Evolutionary conservation across 2,797 vertebrate species (phyloP), one percentile per base, ranked within the genome.

Genomic region (Propithecus perrieri): DNA sequence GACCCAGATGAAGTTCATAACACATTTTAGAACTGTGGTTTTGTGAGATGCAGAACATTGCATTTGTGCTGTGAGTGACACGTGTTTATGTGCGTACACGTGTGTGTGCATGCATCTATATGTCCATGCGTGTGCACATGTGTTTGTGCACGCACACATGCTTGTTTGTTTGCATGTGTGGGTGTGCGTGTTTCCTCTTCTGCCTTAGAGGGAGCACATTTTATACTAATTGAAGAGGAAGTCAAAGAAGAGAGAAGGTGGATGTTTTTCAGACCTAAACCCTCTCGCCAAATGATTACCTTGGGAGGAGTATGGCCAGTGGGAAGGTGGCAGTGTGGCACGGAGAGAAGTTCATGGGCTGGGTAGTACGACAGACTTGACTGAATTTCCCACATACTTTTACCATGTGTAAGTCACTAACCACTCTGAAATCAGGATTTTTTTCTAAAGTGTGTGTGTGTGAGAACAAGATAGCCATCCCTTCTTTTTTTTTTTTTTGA

Each of bases 101-200:
- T 57, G 7, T 38, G 33, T 74, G 15, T 63, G 6, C 30, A 13
- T 1, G 3, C 15, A 11, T 12, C 17, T 13, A 0, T 5, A 0
- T 43, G 30, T 43, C 26, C 17, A 46, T 12, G 7, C 8, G 7
- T 41, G 7, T 55, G 33, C 24, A 11, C 14, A 11, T 41, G 9
- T 50, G 17, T 57, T 57, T 57, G 55, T 57, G 55, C 9, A 1
- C 3, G 9, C 24, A 57, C 30, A 59, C 7, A 28, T 17, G 22
- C 14, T 33, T 72, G 2, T 69, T 1, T 78, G n/a, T n/a, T 7
- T 65, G 22, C 43, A 7, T 59, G 14, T 30, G 4, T 63, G 4
- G 5, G 4, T 18, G 48, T 14, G 11, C 20, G 9, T 59, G 26
- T 12, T 13, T 65, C 30, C 14, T 76, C 80, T 59, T 84, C 41